A percentile compares a stretch with the other conserved stretches of the same genome.
Evolutionary conservation across 2,888 invertebrate genomes (phyloP).

Genomic region (Conomelus anceps): DNA sequence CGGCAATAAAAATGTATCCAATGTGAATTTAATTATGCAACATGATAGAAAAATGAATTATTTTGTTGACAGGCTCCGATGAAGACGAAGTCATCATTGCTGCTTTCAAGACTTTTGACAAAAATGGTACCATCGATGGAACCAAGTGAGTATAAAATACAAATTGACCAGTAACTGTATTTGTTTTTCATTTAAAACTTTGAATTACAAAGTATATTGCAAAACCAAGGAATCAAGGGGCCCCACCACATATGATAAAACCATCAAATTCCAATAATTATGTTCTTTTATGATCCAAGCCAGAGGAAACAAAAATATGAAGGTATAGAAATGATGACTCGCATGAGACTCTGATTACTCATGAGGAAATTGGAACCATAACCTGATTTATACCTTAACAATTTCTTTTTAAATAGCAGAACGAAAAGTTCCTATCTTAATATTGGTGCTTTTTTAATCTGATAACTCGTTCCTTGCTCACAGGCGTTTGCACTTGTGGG

Average conservation of each 20-base stretch:
- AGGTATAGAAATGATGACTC: not conserved
- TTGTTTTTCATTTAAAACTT: no score
- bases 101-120: slow-evolving; percentile 89
- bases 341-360: slow-evolving; percentile 4
- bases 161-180: no score
- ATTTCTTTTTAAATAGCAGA: no score
- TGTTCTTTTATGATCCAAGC: not conserved
- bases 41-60: not conserved
- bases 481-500: no score
- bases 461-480: no score
- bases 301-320: not conserved
- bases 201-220: no score
- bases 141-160: slow-evolving; percentile 54
- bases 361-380: slow-evolving; percentile 32
- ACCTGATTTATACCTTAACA: slow-evolving; percentile 9
- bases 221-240: no score
- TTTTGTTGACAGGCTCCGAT: slow-evolving; percentile 47
- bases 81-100: slow-evolving; percentile 87
- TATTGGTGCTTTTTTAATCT: no score
- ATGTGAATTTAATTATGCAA: not conserved
- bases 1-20: no score
- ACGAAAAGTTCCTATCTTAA: no score
- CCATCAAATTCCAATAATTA: not conserved
- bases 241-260: no score
- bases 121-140: slow-evolving; percentile 79